Evolutionary conservation across 2,888 invertebrate species (phyloP).

Genomic region (Rhorus exstirpatorius): DNA sequence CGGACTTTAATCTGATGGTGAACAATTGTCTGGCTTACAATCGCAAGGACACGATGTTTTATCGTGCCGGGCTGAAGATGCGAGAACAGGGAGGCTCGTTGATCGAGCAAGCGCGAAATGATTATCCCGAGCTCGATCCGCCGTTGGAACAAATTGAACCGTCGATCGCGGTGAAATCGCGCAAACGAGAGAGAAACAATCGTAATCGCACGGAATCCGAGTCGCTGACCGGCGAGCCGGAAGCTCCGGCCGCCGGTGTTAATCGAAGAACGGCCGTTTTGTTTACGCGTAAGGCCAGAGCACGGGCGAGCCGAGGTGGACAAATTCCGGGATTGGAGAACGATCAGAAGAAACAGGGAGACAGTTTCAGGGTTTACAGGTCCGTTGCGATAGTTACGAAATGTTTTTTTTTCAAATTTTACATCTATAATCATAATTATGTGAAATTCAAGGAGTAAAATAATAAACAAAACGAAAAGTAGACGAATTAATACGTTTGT

Average conservation of each 20-base stretch:
- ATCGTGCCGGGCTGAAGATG: conserved; percentile 95
- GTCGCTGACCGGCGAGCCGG: conserved; percentile 79
- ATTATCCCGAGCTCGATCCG: conserved; percentile 86
- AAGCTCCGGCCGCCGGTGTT: conserved; percentile 86
- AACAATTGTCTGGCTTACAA: conserved; percentile 98
- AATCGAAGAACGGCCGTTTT: conserved; percentile 92
- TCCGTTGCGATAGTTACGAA: conserved; percentile 46
- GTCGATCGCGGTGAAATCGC: conserved; percentile 74
- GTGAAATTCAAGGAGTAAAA: neutral
- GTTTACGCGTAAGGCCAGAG: conserved; percentile 91
- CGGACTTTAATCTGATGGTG: conserved; percentile 98
- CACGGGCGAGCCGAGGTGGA: conserved; percentile 86
- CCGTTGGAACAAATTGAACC: conserved; percentile 58
- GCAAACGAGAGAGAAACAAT: conserved; percentile 82
- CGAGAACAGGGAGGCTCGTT: conserved; percentile 94
- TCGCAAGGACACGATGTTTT: conserved; percentile 97
- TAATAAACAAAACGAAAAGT: no score
- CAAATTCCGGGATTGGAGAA: conserved; percentile 76
- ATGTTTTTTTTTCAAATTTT: neutral
- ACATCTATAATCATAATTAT: neutral
- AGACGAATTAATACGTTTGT: no score
- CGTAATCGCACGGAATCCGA: conserved; percentile 80
- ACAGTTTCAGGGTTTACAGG: conserved; percentile 84
- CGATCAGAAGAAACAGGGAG: conserved; percentile 82
- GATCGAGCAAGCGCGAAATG: conserved; percentile 92